phyloP scores from a whole-genome alignment of 2,113 vertebrate species.

The Amblyornis subalaris region DNA sequence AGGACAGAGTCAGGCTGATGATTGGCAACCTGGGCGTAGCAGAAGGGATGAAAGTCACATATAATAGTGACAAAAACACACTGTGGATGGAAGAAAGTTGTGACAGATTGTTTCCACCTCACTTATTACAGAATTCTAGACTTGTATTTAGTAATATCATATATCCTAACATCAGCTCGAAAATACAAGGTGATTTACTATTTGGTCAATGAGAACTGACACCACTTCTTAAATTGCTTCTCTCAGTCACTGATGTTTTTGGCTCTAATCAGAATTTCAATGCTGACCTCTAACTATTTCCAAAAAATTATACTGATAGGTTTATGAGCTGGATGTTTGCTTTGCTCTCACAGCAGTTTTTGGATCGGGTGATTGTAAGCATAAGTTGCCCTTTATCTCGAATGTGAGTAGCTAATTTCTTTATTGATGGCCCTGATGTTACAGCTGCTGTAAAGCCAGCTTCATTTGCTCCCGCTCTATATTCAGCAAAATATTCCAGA shows the following conservation, averaged over 20 bases:
- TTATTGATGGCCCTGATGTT: not conserved
- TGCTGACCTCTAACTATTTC: constrained; percentile 24
- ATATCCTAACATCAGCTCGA: not conserved
- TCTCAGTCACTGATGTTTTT: not conserved
- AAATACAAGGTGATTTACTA: not conserved
- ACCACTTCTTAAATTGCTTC: not conserved
- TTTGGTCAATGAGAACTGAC: not conserved
- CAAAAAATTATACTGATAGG: constrained; percentile 6
- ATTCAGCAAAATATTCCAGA: not conserved
- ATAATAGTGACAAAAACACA: not conserved
- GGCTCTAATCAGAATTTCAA: constrained; percentile 11
- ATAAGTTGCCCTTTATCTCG: constrained; percentile 51
- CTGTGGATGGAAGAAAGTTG: not conserved
- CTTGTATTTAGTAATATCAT: not conserved
- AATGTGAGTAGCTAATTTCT: constrained; percentile 24
- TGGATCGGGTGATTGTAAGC: not conserved
- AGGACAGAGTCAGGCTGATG: not conserved
- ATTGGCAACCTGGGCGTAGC: not conserved
- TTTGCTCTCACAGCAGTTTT: constrained; percentile 30
- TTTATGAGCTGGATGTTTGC: constrained; percentile 30
- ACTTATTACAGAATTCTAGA: not conserved
- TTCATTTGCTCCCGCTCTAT: not conserved
- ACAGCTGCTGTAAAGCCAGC: not conserved
- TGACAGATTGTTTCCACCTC: not conserved
- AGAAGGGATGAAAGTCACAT: not conserved